Conservation (phyloP, 2,113 vertebrate genomes). For the Tragelaphus strepsiceros region DNA sequence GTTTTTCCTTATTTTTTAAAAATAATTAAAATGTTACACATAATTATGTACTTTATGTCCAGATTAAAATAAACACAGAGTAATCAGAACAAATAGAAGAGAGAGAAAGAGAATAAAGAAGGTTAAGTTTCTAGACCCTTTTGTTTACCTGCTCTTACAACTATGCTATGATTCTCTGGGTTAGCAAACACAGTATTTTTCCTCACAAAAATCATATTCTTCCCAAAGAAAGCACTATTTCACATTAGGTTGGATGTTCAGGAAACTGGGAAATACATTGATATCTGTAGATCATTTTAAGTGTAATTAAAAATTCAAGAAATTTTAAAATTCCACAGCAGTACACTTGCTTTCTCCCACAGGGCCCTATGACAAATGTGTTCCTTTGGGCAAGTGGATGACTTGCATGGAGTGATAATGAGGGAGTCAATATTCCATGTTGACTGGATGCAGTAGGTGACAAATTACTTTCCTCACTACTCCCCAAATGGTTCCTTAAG, state of each 20-base stretch:
- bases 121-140: not conserved
- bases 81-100: not conserved
- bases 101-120: not conserved
- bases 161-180: not conserved
- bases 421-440: conserved; percentile 24
- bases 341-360: not conserved
- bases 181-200: not conserved
- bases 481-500: not conserved
- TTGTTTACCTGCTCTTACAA: not conserved
- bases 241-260: not conserved
- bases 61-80: not conserved
- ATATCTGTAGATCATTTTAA: conserved; percentile 42
- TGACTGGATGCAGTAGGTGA: not conserved
- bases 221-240: not conserved
- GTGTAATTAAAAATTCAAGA: conserved; percentile 50
- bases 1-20: not conserved
- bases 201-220: not conserved
- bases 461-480: conserved; percentile 24
- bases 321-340: conserved; percentile 27
- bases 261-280: conserved; percentile 19
- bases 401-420: conserved; percentile 44
- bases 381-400: conserved; percentile 22
- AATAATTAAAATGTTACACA: not conserved
- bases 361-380: conserved; percentile 43
- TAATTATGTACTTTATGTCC: not conserved